Conservation (phyloP, 2,113 vertebrate species). For the Rhynchopsitta pachyrhyncha region DNA sequence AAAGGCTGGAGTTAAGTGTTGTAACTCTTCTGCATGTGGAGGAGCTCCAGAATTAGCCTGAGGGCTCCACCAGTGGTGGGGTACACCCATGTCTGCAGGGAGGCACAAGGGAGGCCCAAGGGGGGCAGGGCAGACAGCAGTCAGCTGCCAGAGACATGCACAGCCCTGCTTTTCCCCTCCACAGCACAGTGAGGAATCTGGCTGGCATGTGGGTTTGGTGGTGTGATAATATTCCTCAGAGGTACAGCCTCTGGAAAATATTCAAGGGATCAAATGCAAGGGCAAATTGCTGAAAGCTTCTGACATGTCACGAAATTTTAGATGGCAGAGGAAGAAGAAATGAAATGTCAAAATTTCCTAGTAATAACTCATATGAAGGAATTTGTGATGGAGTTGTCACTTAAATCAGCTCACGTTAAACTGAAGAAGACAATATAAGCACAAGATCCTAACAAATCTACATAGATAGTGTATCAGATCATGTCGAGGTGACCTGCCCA, state of each 20-base stretch:
- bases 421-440: not conserved
- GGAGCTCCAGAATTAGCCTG: not conserved
- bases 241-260: not conserved
- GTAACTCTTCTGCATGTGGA: accelerated
- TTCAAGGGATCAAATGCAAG: accelerated
- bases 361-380: not conserved
- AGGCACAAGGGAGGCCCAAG: not conserved
- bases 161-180: not conserved
- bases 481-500: not conserved
- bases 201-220: not conserved
- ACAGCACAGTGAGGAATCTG: not conserved
- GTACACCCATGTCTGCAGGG: not conserved
- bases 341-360: not conserved
- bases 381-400: not conserved
- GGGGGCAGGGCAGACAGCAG: not conserved
- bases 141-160: accelerated
- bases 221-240: not conserved
- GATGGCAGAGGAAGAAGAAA: not conserved
- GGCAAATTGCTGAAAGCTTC: not conserved
- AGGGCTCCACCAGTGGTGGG: not conserved
- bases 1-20: not conserved
- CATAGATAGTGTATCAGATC: not conserved
- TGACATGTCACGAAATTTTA: not conserved
- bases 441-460: not conserved
- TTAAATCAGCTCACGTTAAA: not conserved